Base-by-base conservation (phyloP, 1,140 invertebrate genomes). In the Pristionchus pacificus region DNA sequence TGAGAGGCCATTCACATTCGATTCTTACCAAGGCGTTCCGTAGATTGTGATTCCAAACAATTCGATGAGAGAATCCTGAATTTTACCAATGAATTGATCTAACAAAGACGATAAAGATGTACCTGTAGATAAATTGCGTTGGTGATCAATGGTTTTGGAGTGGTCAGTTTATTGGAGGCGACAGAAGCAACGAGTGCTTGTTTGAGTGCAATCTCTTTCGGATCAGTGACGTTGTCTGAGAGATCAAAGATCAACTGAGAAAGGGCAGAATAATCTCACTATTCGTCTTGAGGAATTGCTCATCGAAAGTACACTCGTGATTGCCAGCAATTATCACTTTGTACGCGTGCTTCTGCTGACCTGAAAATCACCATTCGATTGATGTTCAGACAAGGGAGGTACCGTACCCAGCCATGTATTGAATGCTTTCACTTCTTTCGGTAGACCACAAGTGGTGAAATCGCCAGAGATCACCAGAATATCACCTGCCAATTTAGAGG, bases 321-420 rank as follows among this genome's bases (percentile, higher is more conserved):
- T 93, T 93, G 31, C 91, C 91, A 65, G 91, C 91, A 78, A 93
- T 93, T 0, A 92, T 90, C 71, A 93, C 88, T 85, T 93, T 93
- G 77, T 91, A 86, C 78, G 89, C 89, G 80, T 93, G 91, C 29
- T 91, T 90, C 77, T 92, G 85, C 68, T 85, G 86, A 66, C 87
- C 90, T 89, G 74, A 71, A 84, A 59, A 63, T 32, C 15, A 33
- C 25, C 19, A 66, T 57, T 64, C 25, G 14, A 6, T 64, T 30
- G 28, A 65, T 27, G 63, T 65, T 58, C 30, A 27, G 10, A 27
- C n/a, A n/a, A n/a, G n/a, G n/a, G n/a, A n/a, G n/a, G 15, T 24
- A 30, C 60, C 72, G 84, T 86, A 88, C 91, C 90, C 76, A 93
- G 87, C 89, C 90, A 92, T 57, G 88, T 87, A 85, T 92, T 91